Percentiles rank a stretch among this genome's conserved stretches.
Conservation (phyloP, 2,797 vertebrate species). For the Triplophysa bombifrons region DNA sequence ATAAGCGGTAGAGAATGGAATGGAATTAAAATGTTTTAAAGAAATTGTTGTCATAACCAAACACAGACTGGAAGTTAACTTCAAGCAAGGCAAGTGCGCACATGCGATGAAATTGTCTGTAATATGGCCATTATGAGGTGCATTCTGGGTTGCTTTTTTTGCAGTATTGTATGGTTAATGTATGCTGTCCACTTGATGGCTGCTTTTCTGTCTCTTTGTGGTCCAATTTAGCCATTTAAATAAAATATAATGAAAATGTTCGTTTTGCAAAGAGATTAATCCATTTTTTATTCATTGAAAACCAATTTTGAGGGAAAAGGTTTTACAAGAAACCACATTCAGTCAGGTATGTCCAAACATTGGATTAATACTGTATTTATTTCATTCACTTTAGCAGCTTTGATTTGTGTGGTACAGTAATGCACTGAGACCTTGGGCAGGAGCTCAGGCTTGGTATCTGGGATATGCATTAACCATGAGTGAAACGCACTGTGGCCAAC, state of each 20-base stretch:
- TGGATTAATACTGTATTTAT: slow-evolving; percentile 21
- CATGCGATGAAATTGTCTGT: no score
- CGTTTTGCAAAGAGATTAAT: background rate
- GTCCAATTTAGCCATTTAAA: background rate
- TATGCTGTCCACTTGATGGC: background rate
- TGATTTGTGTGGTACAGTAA: slow-evolving; percentile 50
- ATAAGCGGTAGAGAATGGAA: no score
- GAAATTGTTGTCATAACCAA: no score
- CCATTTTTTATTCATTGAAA: background rate
- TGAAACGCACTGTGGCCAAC: slow-evolving; percentile 49
- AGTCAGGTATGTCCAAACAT: slow-evolving; percentile 22
- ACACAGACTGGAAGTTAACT: no score
- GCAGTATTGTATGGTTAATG: no score
- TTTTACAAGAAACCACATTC: background rate
- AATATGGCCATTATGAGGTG: no score
- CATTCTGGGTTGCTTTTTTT: no score
- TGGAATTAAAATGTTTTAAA: no score
- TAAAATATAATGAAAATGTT: background rate
- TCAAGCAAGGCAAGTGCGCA: no score
- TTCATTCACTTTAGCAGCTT: slow-evolving; percentile 34
- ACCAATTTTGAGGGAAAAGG: slow-evolving; percentile 9
- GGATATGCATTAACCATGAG: slow-evolving; percentile 55
- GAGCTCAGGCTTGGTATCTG: slow-evolving; percentile 53
- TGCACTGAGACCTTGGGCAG: slow-evolving; percentile 49
- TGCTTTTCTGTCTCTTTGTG: background rate